Base-by-base conservation (phyloP, 2,888 invertebrate genomes). In the Agonopterix arenella region DNA sequence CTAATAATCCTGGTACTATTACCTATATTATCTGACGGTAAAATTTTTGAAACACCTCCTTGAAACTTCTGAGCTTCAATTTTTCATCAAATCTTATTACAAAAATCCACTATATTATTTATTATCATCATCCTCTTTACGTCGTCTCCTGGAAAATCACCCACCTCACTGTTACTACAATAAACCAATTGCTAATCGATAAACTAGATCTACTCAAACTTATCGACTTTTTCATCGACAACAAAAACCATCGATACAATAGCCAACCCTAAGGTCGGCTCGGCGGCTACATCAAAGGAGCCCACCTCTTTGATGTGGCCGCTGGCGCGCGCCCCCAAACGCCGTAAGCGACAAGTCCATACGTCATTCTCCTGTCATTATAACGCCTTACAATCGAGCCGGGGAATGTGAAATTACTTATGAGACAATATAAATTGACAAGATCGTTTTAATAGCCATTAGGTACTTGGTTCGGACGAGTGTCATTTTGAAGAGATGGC, bases 341-440 rank as follows among this genome's bases (percentile, higher is more conserved):
- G 89, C 89, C 89, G 79, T 88, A 89, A 89, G 89, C 89, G 89
- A 84, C 89, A 84, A 86, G 84, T 85, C 86, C 89, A 88, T 88
- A 88, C 89, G 89, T 89, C 89, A 89, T 89, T 81, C 84, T 78
- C 72, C 86, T 88, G 89, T 88, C 89, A 88, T 88, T 89, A 89
- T 86, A 84, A 86, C 86, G 86, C 86, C 84, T 84, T 68, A 84
- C 88, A 85, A 85, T 84, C 84, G 81, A 68, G 70, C 64, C 66
- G 81, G 82, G 85, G 28, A 88, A 86, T 86, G 86, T 83, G 78
- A 76, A 80, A 85, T 85, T 86, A 86, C 84, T 85, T 84, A 85
- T 78, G 74, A 86, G 86, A 86, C 86, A 86, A 86, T 85, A 84
- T 84, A 84, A 86, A 88, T 88, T 88, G 88, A 88, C 88, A 88